phyloP scores from a whole-genome alignment of 2,888 invertebrate species.

The Harpagoxenus sublaevis region DNA sequence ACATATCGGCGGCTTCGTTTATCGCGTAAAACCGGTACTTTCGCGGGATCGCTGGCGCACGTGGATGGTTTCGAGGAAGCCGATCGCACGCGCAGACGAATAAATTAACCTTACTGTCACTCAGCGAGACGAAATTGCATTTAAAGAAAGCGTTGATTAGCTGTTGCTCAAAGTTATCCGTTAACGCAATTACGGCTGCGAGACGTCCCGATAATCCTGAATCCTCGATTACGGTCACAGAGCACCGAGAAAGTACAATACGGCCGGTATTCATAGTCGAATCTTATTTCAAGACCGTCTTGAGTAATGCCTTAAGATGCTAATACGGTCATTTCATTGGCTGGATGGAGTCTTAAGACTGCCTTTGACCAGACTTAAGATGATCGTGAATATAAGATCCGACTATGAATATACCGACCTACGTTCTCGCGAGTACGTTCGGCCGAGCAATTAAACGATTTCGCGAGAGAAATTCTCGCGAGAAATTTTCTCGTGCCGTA shows the following conservation, averaged over 20 bases:
- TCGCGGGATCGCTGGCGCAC: constrained; percentile 31
- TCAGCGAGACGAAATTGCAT: not conserved
- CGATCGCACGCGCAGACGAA: not conserved
- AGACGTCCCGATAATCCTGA: not conserved
- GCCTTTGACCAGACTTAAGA: too few species aligned
- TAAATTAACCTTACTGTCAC: constrained; percentile 36
- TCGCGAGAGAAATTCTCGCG: constrained; percentile 42
- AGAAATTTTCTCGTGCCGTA: constrained; percentile 20
- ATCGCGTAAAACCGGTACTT: constrained; percentile 43
- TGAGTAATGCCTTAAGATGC: too few species aligned
- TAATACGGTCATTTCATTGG: too few species aligned
- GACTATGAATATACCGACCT: too few species aligned
- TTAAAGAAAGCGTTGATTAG: not conserved
- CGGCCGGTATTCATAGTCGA: too few species aligned
- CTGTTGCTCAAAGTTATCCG: not conserved
- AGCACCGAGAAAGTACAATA: not conserved
- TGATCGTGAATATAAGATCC: too few species aligned
- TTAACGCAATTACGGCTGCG: not conserved
- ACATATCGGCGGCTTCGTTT: constrained; percentile 44
- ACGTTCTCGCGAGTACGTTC: not conserved
- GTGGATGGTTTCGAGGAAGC: constrained; percentile 50
- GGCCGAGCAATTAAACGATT: constrained; percentile 48
- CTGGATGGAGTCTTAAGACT: too few species aligned
- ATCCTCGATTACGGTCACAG: not conserved
- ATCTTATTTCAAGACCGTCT: too few species aligned